Conservation (phyloP, 2,888 invertebrate species). For the Sinohyriopsis cumingii region DNA sequence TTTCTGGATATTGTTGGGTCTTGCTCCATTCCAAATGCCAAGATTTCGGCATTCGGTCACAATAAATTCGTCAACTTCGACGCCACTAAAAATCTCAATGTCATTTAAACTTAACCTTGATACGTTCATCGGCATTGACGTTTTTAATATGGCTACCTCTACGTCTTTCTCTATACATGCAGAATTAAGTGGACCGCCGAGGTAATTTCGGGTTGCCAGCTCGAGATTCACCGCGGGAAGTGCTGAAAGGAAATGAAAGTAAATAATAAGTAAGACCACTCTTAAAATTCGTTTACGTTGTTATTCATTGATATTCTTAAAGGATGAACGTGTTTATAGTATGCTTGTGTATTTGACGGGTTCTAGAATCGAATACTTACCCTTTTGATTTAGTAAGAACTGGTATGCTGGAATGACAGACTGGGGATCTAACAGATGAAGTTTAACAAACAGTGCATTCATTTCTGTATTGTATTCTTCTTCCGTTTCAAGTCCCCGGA, state of each 20-base stretch:
- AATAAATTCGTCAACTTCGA: slow-evolving; percentile 66
- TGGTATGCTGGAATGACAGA: slow-evolving; percentile 65
- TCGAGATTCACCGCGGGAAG: slow-evolving; percentile 66
- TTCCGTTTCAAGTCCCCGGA: slow-evolving; percentile 55
- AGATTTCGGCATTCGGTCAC: slow-evolving; percentile 59
- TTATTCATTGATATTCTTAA: too few relatives aligned
- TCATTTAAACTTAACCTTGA: slow-evolving; percentile 56
- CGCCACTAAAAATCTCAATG: slow-evolving; percentile 62
- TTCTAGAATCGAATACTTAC: slow-evolving; percentile 33
- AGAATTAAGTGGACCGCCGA: slow-evolving; percentile 63
- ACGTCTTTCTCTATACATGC: slow-evolving; percentile 50
- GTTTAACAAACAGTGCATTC: slow-evolving; percentile 67
- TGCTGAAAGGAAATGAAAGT: slow-evolving; percentile 46
- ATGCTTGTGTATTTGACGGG: neutral
- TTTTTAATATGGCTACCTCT: slow-evolving; percentile 49
- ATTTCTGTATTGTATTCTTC: slow-evolving; percentile 65
- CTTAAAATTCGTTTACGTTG: neutral
- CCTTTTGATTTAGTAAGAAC: slow-evolving; percentile 60
- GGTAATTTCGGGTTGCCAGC: slow-evolving; percentile 66
- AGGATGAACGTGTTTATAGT: neutral
- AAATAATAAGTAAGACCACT: neutral
- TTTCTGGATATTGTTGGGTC: slow-evolving; percentile 58
- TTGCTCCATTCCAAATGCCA: slow-evolving; percentile 63
- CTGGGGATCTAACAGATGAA: slow-evolving; percentile 68
- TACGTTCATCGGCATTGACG: slow-evolving; percentile 53